These are phyloP conservation scores for Telmatherina bonti DNA, from an alignment of 2,797 vertebrate species.

Conservation along the genomic window DNA sequence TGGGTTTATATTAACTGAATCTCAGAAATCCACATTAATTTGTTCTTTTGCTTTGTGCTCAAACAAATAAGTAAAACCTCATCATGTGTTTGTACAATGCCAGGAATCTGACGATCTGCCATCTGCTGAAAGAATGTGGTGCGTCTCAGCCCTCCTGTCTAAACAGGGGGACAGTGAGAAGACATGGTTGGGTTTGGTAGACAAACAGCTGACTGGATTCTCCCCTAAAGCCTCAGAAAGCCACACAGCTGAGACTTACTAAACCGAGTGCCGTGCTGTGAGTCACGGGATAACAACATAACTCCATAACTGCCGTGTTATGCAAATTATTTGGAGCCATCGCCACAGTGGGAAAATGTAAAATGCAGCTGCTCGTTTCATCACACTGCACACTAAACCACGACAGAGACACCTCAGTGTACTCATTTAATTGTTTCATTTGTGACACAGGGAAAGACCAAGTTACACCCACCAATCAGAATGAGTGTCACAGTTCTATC, in stretches of 20 bases:
- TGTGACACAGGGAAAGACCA: constrained; percentile 5
- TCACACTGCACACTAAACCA: neutral
- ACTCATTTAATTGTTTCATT: constrained; percentile 6
- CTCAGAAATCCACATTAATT: neutral
- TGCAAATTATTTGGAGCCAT: neutral
- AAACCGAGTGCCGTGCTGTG: constrained; percentile 44
- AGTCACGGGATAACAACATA: constrained; percentile 37
- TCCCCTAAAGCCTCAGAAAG: constrained; percentile 51
- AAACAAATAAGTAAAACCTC: constrained; percentile 17
- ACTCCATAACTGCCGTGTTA: neutral
- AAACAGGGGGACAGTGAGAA: constrained; percentile 42
- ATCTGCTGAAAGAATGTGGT: constrained; percentile 65
- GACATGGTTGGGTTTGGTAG: constrained; percentile 48
- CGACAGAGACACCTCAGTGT: constrained; percentile 15
- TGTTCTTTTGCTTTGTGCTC: neutral
- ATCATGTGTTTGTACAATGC: constrained; percentile 17
- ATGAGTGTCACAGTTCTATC: constrained; percentile 73
- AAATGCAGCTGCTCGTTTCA: neutral
- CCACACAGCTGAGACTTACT: constrained; percentile 62
- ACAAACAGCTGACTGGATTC: constrained; percentile 71
- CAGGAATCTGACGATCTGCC: constrained; percentile 60
- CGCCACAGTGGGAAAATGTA: neutral
- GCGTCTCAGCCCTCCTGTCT: constrained; percentile 36
- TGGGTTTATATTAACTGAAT: neutral
- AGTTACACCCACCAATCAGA: constrained; percentile 31